Base-by-base conservation (phyloP, 2,888 invertebrate species). In the Catonia carolina region DNA sequence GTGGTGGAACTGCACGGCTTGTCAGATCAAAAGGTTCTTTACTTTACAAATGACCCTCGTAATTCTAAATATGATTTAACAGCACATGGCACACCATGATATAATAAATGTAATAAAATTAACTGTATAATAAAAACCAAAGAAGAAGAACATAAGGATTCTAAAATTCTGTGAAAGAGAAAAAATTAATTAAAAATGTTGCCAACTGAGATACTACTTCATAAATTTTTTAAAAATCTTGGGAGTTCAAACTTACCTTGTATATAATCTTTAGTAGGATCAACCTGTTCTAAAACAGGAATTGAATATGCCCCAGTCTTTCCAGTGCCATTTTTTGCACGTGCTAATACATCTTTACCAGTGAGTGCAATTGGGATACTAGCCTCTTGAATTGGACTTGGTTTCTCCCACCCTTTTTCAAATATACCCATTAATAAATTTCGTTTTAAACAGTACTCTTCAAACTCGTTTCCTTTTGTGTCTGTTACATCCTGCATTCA, bases 221-320 rank as follows among this genome's bases (percentile, higher is more conserved):
- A n/a, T n/a, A n/a, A n/a, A n/a, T n/a, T n/a, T n/a, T n/a, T n/a
- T n/a, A n/a, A n/a, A n/a, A n/a, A n/a, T n/a, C n/a, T n/a, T n/a
- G n/a, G n/a, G n/a, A n/a, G n/a, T n/a, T n/a, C n/a, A 27, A 27
- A 18, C 58, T 59, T 65, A 78, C 79, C 79, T 83, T 98, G 98
- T 73, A 99, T 96, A 74, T 82, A 83, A 79, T 95, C 91, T 80
- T 87, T 87, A 71, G 83, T 83, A 59, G 89, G 83, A 75, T 90
- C 89, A 69, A 91, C 81, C 80, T 94, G 89, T 80, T 99, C 98
- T 73, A 99, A 79, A 67, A 97, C 90, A 68, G 99, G 99, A 77
- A 99, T 98, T 73, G 94, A 91, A 75, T 99, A 99, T 66, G 99
- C 99, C 71, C 99, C 99, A 71, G 99, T 99, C 81, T 99, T 99